phyloP scores from a whole-genome alignment of 2,113 vertebrate genomes.

The Aspidoscelis tigris region DNA sequence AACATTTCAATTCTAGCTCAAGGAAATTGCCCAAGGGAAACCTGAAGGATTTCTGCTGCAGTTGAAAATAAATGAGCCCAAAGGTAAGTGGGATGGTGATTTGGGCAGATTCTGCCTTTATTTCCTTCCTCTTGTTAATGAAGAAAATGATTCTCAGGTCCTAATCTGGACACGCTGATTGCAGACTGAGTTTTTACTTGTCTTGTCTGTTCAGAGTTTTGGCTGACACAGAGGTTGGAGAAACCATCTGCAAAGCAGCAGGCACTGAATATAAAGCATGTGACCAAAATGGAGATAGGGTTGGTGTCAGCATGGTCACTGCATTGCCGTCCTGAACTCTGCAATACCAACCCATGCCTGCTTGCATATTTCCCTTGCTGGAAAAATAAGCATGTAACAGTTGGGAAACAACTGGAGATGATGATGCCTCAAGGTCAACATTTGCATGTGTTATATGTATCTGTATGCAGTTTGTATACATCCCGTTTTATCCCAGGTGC shows the following conservation, averaged over 20 bases:
- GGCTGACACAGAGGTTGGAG: background rate
- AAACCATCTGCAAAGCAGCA: background rate
- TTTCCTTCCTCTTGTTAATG: background rate
- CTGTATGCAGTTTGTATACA: too few relatives aligned
- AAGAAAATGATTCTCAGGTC: rapidly evolving
- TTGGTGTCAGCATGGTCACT: background rate
- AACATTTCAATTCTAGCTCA: background rate
- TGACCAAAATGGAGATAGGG: too few relatives aligned
- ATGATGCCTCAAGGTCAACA: too few relatives aligned
- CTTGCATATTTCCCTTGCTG: background rate
- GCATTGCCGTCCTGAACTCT: background rate
- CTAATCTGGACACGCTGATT: background rate
- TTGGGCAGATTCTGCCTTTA: background rate
- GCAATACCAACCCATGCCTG: background rate
- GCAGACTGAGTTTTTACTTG: background rate
- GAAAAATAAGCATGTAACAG: too few relatives aligned
- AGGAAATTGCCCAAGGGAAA: background rate
- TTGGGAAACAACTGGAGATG: too few relatives aligned
- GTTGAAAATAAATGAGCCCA: background rate
- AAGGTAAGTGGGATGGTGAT: too few relatives aligned
- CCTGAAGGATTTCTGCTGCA: background rate
- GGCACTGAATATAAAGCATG: too few relatives aligned
- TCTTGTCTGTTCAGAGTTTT: too few relatives aligned
- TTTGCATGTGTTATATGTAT: too few relatives aligned
- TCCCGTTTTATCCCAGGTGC: too few relatives aligned